Percentiles rank a stretch among this genome's conserved stretches.
Conservation (phyloP, 2,113 vertebrate species). For the Phylloscopus trochiloides region DNA sequence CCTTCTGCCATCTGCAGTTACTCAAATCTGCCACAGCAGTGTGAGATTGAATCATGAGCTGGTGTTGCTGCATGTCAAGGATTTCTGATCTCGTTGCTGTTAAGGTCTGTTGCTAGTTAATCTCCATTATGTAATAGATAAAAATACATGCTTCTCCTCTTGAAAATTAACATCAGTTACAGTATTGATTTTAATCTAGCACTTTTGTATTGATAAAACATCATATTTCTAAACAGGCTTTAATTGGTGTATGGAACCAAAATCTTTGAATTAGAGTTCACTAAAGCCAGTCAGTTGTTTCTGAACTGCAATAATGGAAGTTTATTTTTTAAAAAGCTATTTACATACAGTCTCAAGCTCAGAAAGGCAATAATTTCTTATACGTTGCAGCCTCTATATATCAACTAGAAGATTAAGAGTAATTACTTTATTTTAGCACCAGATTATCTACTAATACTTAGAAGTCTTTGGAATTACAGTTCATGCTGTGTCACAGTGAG, state of each 20-base stretch:
- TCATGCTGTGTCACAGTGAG: background rate
- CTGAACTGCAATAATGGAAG: background rate
- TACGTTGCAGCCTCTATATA: background rate
- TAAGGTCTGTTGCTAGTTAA: background rate
- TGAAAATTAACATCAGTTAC: conserved; percentile 9
- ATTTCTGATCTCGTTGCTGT: background rate
- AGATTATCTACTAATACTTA: background rate
- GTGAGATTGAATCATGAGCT: background rate
- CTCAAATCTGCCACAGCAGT: background rate
- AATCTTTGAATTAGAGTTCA: background rate
- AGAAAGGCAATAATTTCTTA: background rate
- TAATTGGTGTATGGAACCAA: background rate
- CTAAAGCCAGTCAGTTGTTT: background rate
- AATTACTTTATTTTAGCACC: background rate
- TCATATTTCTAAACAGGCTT: background rate
- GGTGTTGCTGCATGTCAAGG: background rate
- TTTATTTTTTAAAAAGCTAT: background rate
- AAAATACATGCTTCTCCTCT: background rate
- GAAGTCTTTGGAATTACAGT: background rate
- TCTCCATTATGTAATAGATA: background rate
- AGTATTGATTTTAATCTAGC: conserved; percentile 7
- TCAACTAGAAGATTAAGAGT: background rate
- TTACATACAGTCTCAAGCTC: background rate
- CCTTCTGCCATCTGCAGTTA: background rate
- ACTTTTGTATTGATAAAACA: background rate